A percentile compares a stretch with the other conserved stretches of the same genome.
Conservation (phyloP, 2,888 invertebrate species). For the Mongoloraphidia duomilia region DNA sequence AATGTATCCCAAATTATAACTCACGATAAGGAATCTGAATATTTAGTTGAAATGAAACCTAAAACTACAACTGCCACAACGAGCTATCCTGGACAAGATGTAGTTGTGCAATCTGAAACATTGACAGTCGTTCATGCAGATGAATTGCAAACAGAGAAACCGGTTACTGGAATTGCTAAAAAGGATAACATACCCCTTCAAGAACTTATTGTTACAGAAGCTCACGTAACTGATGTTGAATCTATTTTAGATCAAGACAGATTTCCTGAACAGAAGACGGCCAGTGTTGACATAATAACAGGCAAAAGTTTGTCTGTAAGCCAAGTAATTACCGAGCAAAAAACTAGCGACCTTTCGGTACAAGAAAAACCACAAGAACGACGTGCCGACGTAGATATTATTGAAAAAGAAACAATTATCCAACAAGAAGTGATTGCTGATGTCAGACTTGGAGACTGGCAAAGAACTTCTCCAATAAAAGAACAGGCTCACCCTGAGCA, state of each 20-base stretch:
- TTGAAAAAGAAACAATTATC: conserved; percentile 34
- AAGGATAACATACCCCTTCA: conserved; percentile 31
- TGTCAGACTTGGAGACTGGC: conserved; percentile 30
- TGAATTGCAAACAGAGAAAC: conserved; percentile 28
- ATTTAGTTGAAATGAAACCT: conserved; percentile 26
- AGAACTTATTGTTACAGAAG: conserved; percentile 37
- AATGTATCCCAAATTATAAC: conserved; percentile 29
- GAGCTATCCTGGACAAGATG: conserved; percentile 30
- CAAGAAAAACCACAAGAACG: conserved; percentile 28
- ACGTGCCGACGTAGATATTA: conserved; percentile 38
- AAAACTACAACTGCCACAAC: conserved; percentile 27
- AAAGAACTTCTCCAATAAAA: conserved; percentile 28
- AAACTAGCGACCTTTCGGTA: conserved; percentile 33
- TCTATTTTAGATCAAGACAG: conserved; percentile 31
- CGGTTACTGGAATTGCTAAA: conserved; percentile 32
- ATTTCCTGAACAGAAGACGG: conserved; percentile 38
- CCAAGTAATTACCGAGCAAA: conserved; percentile 36
- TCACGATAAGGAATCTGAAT: conserved; percentile 32
- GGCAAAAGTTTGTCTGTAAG: conserved; percentile 45
- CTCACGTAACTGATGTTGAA: conserved; percentile 38
- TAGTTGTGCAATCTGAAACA: conserved; percentile 33
- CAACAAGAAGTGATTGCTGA: conserved; percentile 33
- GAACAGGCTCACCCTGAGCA: conserved; percentile 30
- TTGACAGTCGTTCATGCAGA: conserved; percentile 31
- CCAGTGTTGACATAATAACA: conserved; percentile 36